Conservation (phyloP, 1,140 invertebrate genomes). For the Galendromus occidentalis region DNA sequence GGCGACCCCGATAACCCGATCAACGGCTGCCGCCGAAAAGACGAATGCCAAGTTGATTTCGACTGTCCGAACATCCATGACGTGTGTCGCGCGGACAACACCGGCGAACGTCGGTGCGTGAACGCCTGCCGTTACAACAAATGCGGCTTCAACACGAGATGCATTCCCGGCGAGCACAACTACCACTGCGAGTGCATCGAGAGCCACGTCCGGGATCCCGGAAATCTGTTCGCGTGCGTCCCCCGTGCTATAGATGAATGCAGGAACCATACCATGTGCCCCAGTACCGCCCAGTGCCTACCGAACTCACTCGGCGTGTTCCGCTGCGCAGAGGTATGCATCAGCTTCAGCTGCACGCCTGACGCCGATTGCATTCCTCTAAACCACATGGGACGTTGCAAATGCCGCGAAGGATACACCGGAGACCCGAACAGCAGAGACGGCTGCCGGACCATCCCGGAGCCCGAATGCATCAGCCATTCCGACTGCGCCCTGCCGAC, state of each 20-base stretch:
- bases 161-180: conserved; percentile 56
- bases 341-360: conserved; percentile 52
- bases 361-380: conserved; percentile 56
- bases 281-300: conserved; percentile 33
- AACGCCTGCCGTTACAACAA: conserved; percentile 66
- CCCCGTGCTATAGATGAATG: conserved; percentile 17
- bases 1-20: conserved; percentile 49
- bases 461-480: conserved; percentile 18
- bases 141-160: conserved; percentile 74
- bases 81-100: conserved; percentile 24
- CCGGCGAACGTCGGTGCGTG: conserved; percentile 8
- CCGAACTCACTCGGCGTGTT: conserved; percentile 61
- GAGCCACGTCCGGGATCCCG: conserved; percentile 29
- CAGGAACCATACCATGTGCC: conserved; percentile 17
- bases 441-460: conserved; percentile 41
- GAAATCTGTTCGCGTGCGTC: conserved; percentile 17
- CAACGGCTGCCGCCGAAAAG: conserved; percentile 39
- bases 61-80: conserved; percentile 43
- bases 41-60: conserved; percentile 29
- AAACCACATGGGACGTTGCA: conserved; percentile 43
- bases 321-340: conserved; percentile 54
- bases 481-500: conserved; percentile 22
- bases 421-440: conserved; percentile 71
- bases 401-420: conserved; percentile 51
- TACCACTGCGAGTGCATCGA: conserved; percentile 64